Base-by-base conservation (phyloP, 2,797 vertebrate genomes). In the Monodelphis domestica region DNA sequence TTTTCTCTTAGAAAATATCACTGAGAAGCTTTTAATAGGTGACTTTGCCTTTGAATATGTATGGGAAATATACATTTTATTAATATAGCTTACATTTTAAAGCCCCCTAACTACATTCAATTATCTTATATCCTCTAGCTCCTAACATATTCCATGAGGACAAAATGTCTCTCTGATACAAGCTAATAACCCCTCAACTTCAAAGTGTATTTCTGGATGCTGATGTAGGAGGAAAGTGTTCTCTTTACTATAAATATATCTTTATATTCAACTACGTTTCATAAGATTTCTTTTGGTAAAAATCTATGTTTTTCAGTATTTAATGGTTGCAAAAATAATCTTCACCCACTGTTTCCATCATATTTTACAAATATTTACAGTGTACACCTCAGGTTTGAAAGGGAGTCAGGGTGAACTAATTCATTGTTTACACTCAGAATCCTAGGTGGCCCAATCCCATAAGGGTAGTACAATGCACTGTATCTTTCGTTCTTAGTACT, bases 361-460 rank as follows among this genome's bases (percentile, higher is more conserved):
- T 93, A 95, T 95, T 97, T 98, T 89, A 93, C 97, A 97, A 98
- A 96, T 98, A 98, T 98, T 98, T 98, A 97, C 96, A 97, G 93
- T 93, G 96, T 96, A 97, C 97, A 93, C 97, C 95, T 97, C 6
- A 0, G 97, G 93, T 97, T 92, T 97, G 97, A 98, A 98, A 97
- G 95, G 53, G 97, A 98, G 96, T 96, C 95, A 96, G 97, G 97
- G 97, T 98, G 97, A 98, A 97, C 98, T 96, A 97, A 98, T 97
- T 96, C 97, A 97, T 97, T 98, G 97, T 98, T 98, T 98, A 98
- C 97, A 97, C 96, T 98, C 97, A 70, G 95, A 98, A 98, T 98
- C 97, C 96, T 96, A 97, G 97, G 98, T 97, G 98, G 97, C 97
- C 97, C 91, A 14, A 94, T 95, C 98, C 96, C 95, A 94, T 93